Base-by-base conservation (phyloP, 1,140 invertebrate genomes). In the Drosophila nigromelanica region DNA sequence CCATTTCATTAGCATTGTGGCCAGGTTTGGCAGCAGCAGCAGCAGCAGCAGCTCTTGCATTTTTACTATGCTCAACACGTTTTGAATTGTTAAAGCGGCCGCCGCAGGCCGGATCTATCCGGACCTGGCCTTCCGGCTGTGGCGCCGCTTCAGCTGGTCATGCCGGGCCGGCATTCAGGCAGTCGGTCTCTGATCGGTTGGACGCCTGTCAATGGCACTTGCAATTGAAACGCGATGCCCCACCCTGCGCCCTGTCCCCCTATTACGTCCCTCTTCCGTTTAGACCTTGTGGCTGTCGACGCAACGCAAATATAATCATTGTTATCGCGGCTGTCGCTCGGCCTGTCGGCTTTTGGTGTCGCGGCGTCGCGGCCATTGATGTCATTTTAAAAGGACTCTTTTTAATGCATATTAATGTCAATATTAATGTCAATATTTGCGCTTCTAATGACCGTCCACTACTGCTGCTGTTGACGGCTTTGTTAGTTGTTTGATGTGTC, bases 401-500 rank as follows among this genome's bases (percentile, higher is more conserved):
- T 58, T 85, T 89, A 87, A 87, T 87, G 83, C 83, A 89, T 87
- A 87, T 87, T 87, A 87, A 87, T 89, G 82, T 86, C 81, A 86
- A 87, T 87, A 86, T 86, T 86, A 79, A 87, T 87, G 82, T 79
- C 82, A 87, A 87, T 87, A 89, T 87, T 87, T 87, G 76, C 66
- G 66, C 61, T 67, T 89, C 79, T 87, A 87, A 87, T 87, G 83
- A 89, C 79, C 83, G 72, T 54, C 63, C 58, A 30, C 30, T 27
- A 27, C 27, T 27, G 30, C 71, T 76, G 73, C 52, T 73, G 45
- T 43, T 89, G 75, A 45, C 68, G 77, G 80, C 77, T 87, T 80
- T 87, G 83, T 73, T 87, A 77, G 79, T 76, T 69, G 63, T 85
- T 85, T 85, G 76, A 85, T 85, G 76, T 69, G 80, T 60, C 60